Percentiles rank a stretch among this genome's conserved stretches.
Conservation (phyloP, 2,888 invertebrate genomes). For the Siphonodentalium dalli region DNA sequence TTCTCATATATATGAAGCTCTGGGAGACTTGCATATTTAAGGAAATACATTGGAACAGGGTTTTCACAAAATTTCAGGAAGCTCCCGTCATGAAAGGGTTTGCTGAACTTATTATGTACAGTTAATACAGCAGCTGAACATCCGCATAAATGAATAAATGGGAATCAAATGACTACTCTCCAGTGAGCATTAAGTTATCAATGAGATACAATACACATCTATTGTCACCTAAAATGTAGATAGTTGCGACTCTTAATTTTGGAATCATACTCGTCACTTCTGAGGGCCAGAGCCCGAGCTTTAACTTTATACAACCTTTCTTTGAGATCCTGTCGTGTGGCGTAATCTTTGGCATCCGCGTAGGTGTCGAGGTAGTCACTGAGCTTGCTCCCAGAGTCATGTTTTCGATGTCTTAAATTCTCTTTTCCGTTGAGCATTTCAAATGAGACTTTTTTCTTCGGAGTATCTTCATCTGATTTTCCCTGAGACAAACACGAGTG, state of each 20-base stretch:
- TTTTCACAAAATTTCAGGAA: too few species aligned
- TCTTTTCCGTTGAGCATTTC: slow-evolving; percentile 54
- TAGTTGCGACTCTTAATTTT: slow-evolving; percentile 37
- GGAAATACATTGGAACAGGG: too few species aligned
- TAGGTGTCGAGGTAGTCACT: slow-evolving; percentile 29
- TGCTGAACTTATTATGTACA: too few species aligned
- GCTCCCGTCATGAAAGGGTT: too few species aligned
- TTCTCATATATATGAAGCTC: too few species aligned
- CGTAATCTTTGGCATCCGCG: slow-evolving; percentile 37
- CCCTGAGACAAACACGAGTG: slow-evolving; percentile 46
- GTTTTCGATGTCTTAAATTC: slow-evolving; percentile 41
- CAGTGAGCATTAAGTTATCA: too few species aligned
- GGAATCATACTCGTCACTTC: slow-evolving; percentile 31
- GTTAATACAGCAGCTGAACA: too few species aligned
- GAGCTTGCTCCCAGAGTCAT: slow-evolving; percentile 30
- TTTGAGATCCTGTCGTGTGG: slow-evolving; percentile 44
- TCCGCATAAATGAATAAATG: too few species aligned
- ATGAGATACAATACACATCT: too few species aligned
- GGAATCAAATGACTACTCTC: too few species aligned
- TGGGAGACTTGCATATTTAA: too few species aligned
- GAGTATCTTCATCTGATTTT: slow-evolving; percentile 45
- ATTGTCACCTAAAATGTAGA: slow-evolving; percentile 37
- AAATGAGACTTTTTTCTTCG: slow-evolving; percentile 56
- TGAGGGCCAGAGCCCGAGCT: slow-evolving; percentile 35
- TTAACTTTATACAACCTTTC: slow-evolving; percentile 47